A percentile compares a stretch with the other conserved stretches of the same genome.
Evolutionary conservation across 1,140 invertebrate species (phyloP).

Genomic region (Megalonaias nervosa): DNA sequence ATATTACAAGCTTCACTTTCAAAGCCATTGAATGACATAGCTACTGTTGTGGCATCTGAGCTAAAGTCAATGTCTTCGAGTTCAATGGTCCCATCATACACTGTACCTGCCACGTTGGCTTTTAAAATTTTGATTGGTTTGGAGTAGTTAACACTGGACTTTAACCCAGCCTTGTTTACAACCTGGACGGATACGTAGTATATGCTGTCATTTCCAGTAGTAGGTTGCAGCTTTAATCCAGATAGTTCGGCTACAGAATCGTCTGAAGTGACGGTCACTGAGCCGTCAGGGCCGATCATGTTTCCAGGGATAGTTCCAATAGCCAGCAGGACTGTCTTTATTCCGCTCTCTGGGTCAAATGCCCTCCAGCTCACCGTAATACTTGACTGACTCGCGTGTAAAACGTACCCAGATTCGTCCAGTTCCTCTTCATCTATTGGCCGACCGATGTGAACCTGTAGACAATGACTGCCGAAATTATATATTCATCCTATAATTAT

Average conservation of each 20-base stretch:
- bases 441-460: conserved; percentile 38
- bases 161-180: conserved; percentile 36
- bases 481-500: too few species aligned
- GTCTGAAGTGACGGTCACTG: conserved; percentile 1
- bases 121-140: conserved; percentile 35
- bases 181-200: conserved; percentile 35
- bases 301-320: conserved; percentile 27
- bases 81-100: conserved; percentile 37
- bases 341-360: conserved; percentile 40
- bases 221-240: background rate
- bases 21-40: conserved; percentile 42
- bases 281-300: background rate
- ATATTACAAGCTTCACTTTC: conserved; percentile 46
- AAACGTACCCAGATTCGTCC: conserved; percentile 36
- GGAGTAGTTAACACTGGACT: conserved; percentile 21
- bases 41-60: conserved; percentile 29
- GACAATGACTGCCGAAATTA: background rate
- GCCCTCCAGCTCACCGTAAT: conserved; percentile 43
- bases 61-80: conserved; percentile 30
- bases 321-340: conserved; percentile 26
- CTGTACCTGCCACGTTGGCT: conserved; percentile 39
- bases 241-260: background rate
- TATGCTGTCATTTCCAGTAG: background rate
- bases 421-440: conserved; percentile 44
- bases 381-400: conserved; percentile 34